Percentiles rank a stretch among this genome's conserved stretches.
Conservation (phyloP, 1,140 invertebrate genomes). For the Cotesia typhae region DNA sequence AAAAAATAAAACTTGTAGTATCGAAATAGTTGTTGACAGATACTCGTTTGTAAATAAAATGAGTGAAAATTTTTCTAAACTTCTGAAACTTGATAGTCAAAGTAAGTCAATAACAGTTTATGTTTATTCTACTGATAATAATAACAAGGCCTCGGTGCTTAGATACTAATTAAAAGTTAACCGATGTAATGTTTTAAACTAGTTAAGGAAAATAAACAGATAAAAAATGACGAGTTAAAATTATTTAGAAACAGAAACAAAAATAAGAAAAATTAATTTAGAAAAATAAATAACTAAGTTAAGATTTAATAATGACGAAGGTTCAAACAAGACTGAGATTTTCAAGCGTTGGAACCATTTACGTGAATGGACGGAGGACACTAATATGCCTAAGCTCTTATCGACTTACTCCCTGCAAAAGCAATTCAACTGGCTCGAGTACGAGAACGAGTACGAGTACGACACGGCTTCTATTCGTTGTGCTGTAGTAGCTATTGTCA, state of each 20-base stretch:
- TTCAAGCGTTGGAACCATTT: slow-evolving; percentile 42
- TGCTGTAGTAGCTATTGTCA: neutral
- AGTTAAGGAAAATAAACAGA: neutral
- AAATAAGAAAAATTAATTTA: neutral
- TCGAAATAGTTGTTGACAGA: no score
- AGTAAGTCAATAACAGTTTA: no score
- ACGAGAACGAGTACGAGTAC: neutral
- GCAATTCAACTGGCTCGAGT: neutral
- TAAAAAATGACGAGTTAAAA: neutral
- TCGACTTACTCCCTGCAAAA: slow-evolving; percentile 47
- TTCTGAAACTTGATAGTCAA: no score
- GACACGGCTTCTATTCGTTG: slow-evolving; percentile 16
- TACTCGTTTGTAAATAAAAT: no score
- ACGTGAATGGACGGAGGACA: slow-evolving; percentile 40
- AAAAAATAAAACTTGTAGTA: neutral
- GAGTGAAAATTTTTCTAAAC: no score
- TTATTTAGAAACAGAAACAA: neutral
- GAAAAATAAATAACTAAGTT: neutral
- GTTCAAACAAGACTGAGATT: slow-evolving; percentile 51
- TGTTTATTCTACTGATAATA: neutral
- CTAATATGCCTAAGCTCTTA: slow-evolving; percentile 55
- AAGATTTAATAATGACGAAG: slow-evolving; percentile 40
- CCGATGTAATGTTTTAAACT: neutral
- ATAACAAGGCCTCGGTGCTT: no score
- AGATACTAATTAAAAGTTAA: no score